These are phyloP conservation scores for Pontoporia blainvillei DNA, from an alignment of 2,113 vertebrate genomes.

Conservation along the genomic window DNA sequence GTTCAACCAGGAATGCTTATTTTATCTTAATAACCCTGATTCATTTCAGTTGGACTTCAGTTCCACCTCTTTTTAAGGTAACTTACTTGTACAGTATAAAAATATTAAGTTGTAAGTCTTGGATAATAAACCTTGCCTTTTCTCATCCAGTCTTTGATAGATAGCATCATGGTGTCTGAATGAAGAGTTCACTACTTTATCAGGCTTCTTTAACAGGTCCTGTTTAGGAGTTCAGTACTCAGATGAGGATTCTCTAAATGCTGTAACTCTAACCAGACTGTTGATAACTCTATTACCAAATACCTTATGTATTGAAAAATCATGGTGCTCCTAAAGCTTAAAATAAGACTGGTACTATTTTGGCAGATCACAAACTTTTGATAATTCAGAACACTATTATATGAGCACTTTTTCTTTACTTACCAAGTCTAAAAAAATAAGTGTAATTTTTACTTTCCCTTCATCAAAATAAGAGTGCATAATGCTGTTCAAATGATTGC, in stretches of 20 bases:
- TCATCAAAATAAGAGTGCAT: conserved; percentile 65
- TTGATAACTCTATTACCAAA: background rate
- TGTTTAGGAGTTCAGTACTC: background rate
- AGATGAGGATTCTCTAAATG: background rate
- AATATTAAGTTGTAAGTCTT: background rate
- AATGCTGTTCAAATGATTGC: conserved; percentile 30
- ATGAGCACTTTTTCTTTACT: conserved; percentile 10
- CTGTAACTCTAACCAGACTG: background rate
- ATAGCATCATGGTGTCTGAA: background rate
- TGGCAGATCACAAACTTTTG: background rate
- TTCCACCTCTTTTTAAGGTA: background rate
- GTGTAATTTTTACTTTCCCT: conserved; percentile 68
- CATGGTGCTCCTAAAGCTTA: background rate
- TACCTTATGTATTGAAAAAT: background rate
- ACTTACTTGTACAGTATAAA: background rate
- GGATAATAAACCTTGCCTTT: background rate
- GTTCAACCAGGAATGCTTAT: background rate
- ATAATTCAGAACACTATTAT: conserved; percentile 12
- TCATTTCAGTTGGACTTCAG: background rate
- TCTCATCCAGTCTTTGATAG: background rate
- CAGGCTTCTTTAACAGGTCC: background rate
- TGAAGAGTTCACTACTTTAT: background rate
- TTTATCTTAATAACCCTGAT: background rate
- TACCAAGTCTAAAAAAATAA: conserved; percentile 51
- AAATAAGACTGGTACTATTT: background rate